phyloP scores from a whole-genome alignment of 2,888 invertebrate species.

The Xanthorhoe spadicearia region DNA sequence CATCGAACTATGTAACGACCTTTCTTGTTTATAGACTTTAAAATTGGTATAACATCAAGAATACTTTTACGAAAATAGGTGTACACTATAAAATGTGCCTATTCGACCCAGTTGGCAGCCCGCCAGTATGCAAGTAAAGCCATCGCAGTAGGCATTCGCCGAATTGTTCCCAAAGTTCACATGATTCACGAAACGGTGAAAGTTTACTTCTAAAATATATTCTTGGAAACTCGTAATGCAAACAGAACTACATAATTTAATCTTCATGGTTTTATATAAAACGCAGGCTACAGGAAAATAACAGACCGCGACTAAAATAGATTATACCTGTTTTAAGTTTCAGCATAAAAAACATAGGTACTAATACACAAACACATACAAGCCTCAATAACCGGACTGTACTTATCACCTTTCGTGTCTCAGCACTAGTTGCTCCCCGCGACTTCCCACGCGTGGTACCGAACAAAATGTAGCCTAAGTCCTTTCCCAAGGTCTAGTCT shows the following conservation, averaged over 20 bases:
- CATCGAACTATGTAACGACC: background rate
- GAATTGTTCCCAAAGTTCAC: constrained; percentile 45
- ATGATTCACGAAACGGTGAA: constrained; percentile 43
- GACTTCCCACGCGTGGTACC: too few relatives aligned
- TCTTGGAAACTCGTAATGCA: constrained; percentile 36
- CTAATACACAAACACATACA: too few relatives aligned
- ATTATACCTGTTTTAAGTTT: background rate
- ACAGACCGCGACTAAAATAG: background rate
- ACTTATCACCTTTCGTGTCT: too few relatives aligned
- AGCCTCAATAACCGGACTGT: too few relatives aligned
- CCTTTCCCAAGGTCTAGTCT: too few relatives aligned
- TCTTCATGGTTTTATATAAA: background rate
- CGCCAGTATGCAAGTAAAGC: constrained; percentile 63
- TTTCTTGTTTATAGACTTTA: constrained; percentile 1
- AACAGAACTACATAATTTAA: constrained; percentile 34
- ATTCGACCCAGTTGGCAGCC: constrained; percentile 72
- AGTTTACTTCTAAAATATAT: constrained; percentile 46
- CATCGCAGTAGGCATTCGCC: constrained; percentile 43
- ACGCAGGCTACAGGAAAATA: constrained; percentile 5
- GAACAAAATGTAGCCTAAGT: too few relatives aligned
- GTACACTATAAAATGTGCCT: constrained; percentile 59
- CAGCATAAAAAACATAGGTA: too few relatives aligned
- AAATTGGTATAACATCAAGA: constrained; percentile 16
- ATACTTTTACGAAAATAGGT: constrained; percentile 52
- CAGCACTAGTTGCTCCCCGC: too few relatives aligned